phyloP scores from a whole-genome alignment of 2,113 vertebrate genomes.

The Platysternon megacephalum region DNA sequence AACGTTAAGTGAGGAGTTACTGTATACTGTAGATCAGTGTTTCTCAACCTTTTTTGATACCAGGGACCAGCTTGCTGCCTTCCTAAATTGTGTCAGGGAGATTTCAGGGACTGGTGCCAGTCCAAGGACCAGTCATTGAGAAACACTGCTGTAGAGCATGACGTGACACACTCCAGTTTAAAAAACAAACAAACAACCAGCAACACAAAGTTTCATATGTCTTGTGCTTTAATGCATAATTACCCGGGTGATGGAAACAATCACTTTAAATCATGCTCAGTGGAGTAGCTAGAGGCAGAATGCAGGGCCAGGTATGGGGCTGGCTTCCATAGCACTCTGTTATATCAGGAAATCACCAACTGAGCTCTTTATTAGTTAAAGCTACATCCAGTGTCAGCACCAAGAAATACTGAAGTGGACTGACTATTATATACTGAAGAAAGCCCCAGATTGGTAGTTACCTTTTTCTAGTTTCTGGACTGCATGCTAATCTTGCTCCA shows the following conservation, averaged over 20 bases:
- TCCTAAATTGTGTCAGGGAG: background rate
- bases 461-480: background rate
- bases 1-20: too few species aligned
- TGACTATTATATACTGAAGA: background rate
- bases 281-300: background rate
- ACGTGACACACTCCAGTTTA: background rate
- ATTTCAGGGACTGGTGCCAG: too few species aligned
- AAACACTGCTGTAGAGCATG: background rate
- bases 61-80: too few species aligned
- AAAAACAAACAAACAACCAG: background rate
- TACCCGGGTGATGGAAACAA: conserved; percentile 1
- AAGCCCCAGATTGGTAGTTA: background rate
- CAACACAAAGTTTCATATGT: background rate
- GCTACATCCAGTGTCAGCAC: background rate
- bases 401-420: background rate
- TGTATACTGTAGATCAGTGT: too few species aligned
- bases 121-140: background rate
- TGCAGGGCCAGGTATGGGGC: background rate
- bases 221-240: conserved; percentile 5
- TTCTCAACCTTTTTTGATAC: too few species aligned
- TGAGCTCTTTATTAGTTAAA: background rate
- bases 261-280: background rate
- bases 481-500: background rate
- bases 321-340: conserved; percentile 5
- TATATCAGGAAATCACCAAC: background rate